These are phyloP conservation scores for Rhadina sibilatrix DNA, from an alignment of 2,113 vertebrate genomes.

Conservation along the genomic window DNA sequence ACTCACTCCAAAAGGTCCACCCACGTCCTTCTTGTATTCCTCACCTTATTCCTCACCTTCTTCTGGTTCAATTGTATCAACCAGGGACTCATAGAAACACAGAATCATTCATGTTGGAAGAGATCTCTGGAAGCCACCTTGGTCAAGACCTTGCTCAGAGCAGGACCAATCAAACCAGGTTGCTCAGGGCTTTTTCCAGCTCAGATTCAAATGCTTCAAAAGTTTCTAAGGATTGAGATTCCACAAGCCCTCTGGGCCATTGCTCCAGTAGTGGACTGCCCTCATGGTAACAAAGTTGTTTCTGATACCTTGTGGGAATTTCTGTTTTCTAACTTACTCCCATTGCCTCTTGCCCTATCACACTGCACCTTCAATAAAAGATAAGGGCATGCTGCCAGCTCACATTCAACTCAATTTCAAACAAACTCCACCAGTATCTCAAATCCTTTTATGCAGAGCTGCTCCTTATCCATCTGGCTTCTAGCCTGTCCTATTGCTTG, in stretches of 20 bases:
- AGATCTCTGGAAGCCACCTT: not conserved
- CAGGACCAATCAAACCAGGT: not conserved
- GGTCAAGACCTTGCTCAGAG: not conserved
- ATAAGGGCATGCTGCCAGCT: not conserved
- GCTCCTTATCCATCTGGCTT: not conserved
- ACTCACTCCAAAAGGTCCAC: not conserved
- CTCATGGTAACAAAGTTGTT: not conserved
- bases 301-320: not conserved
- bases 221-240: not conserved
- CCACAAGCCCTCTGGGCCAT: not conserved
- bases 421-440: not conserved
- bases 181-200: not conserved
- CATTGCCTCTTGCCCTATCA: not conserved
- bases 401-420: not conserved
- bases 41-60: not conserved
- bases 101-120: not conserved
- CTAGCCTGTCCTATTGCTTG: not conserved
- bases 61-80: not conserved
- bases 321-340: not conserved
- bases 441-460: not conserved
- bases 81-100: not conserved
- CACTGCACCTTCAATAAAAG: not conserved
- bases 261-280: not conserved
- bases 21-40: not conserved
- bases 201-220: not conserved